Evolutionary conservation across 2,888 invertebrate species (phyloP).

Genomic region (Pinctada fucata): DNA sequence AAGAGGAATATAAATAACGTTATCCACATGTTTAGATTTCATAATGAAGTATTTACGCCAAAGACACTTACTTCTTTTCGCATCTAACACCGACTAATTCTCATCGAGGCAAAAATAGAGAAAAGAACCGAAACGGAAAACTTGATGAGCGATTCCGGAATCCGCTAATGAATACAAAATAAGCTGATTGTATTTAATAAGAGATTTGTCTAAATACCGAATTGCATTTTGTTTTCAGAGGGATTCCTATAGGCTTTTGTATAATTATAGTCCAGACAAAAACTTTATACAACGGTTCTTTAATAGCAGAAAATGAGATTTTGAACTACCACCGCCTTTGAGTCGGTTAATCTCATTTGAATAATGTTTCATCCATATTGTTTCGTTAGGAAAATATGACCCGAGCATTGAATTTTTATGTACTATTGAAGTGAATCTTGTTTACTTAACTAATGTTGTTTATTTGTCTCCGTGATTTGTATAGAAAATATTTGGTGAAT

Average conservation of each 20-base stretch:
- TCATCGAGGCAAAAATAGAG: neutral
- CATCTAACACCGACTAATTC: neutral
- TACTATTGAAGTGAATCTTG: too few relatives aligned
- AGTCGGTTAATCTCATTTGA: too few relatives aligned
- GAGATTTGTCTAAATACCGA: neutral
- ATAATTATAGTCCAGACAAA: too few relatives aligned
- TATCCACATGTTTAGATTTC: conserved; percentile 1
- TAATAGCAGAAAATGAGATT: too few relatives aligned
- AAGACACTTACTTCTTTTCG: neutral
- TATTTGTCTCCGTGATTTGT: too few relatives aligned
- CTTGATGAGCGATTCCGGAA: neutral
- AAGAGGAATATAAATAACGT: conserved; percentile 2
- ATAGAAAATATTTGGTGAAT: too few relatives aligned
- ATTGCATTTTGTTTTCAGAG: neutral
- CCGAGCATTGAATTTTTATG: too few relatives aligned
- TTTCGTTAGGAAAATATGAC: too few relatives aligned
- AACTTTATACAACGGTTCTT: too few relatives aligned
- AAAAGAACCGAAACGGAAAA: neutral
- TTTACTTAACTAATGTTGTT: too few relatives aligned
- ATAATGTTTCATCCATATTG: too few relatives aligned
- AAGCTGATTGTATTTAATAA: neutral
- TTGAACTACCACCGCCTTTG: too few relatives aligned
- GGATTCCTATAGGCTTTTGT: neutral
- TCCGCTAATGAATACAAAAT: neutral
- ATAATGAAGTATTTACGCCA: neutral